Conservation (phyloP, 2,888 invertebrate species). For the Drosophila seclusa region DNA sequence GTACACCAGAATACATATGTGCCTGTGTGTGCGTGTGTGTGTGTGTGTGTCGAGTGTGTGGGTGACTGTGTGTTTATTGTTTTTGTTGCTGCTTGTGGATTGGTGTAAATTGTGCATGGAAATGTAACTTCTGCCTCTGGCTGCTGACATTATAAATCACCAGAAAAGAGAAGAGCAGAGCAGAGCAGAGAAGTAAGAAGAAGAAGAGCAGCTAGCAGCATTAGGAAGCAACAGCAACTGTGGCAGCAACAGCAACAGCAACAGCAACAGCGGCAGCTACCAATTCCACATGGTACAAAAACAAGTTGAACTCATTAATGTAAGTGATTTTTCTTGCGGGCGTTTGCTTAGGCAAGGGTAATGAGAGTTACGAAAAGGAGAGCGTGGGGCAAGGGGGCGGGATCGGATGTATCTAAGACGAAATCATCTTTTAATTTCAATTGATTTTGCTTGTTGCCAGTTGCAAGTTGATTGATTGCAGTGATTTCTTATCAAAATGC, state of each 20-base stretch:
- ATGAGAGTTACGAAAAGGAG: background rate
- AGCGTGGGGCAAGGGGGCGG: too few species aligned
- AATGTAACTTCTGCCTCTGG: constrained; percentile 80
- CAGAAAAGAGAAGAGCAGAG: constrained; percentile 36
- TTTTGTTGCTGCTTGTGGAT: constrained; percentile 59
- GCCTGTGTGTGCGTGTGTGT: constrained; percentile 5
- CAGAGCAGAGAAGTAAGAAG: background rate
- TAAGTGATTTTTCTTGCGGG: constrained; percentile 80
- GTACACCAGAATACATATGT: constrained; percentile 19
- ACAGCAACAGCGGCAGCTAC: constrained; percentile 24
- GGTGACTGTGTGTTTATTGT: constrained; percentile 46
- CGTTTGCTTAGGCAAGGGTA: constrained; percentile 34
- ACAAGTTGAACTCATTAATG: constrained; percentile 80
- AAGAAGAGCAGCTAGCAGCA: constrained; percentile 34
- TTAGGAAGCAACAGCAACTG: constrained; percentile 30
- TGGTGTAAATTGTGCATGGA: constrained; percentile 81
- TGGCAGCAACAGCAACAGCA: constrained; percentile 16
- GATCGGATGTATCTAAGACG: background rate
- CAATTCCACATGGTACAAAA: constrained; percentile 66
- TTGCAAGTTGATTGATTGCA: constrained; percentile 78
- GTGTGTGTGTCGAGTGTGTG: constrained; percentile 3
- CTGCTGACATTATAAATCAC: constrained; percentile 81
- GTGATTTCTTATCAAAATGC: constrained; percentile 75
- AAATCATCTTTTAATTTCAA: constrained; percentile 82
- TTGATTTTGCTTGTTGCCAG: constrained; percentile 77